Evolutionary conservation across 2,113 vertebrate genomes (phyloP).

Genomic region (Brienomyrus longianalis): DNA sequence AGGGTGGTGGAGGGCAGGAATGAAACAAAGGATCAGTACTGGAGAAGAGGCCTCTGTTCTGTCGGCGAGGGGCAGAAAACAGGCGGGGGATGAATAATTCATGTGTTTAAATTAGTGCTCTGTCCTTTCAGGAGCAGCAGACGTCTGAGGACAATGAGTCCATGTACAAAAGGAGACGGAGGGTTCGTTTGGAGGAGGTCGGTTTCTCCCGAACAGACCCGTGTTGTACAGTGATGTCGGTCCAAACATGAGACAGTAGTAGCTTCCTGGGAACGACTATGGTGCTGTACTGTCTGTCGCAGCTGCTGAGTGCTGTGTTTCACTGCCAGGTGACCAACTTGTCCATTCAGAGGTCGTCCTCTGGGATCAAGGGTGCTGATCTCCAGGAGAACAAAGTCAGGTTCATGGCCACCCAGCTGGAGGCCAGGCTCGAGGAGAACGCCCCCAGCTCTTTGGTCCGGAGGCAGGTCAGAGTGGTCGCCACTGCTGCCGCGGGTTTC

Average conservation of each 20-base stretch:
- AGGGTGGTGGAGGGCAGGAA: neutral
- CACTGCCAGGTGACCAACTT: constrained; percentile 50
- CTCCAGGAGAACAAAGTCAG: constrained; percentile 83
- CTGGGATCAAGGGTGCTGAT: constrained; percentile 56
- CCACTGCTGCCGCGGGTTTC: neutral
- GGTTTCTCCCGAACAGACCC: constrained; percentile 26
- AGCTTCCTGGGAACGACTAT: neutral
- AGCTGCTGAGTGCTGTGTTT: neutral
- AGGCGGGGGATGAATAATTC: neutral
- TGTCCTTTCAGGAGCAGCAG: constrained; percentile 65
- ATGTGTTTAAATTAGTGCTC: neutral
- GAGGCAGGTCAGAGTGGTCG: constrained; percentile 65
- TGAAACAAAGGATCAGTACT: neutral
- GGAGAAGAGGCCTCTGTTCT: neutral
- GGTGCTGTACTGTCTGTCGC: neutral
- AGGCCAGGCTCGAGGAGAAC: constrained; percentile 91
- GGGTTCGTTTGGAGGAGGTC: constrained; percentile 74
- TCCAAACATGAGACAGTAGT: neutral
- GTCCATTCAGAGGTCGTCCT: constrained; percentile 59
- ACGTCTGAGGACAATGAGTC: constrained; percentile 71
- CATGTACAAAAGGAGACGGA: constrained; percentile 76
- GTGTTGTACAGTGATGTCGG: neutral
- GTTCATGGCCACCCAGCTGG: constrained; percentile 86
- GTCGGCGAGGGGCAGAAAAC: neutral
- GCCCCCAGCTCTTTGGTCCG: constrained; percentile 46